Conservation (phyloP, 30 jellyfish, hydroid and myxozoan genomes). For the Aurelia sp. region DNA sequence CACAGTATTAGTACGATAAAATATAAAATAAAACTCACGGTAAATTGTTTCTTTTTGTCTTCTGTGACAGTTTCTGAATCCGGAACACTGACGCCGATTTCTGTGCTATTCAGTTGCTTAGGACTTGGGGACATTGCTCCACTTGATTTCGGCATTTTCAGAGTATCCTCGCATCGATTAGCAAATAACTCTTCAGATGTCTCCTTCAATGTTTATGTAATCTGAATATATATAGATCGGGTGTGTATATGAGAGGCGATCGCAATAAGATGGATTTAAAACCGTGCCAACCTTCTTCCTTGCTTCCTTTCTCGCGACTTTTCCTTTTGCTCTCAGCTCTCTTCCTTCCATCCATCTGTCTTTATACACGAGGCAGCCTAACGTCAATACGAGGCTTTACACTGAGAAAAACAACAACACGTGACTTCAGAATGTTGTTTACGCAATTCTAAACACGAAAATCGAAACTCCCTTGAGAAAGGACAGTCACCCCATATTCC, state of each 20-base stretch:
- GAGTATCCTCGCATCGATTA: background rate
- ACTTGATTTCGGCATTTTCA: conserved; percentile 62
- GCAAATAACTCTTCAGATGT: background rate
- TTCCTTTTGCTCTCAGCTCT: background rate
- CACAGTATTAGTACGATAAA: background rate
- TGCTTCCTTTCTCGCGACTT: background rate
- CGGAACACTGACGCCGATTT: conserved; percentile 95
- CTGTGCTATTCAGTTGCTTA: conserved; percentile 57
- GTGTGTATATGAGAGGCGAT: background rate
- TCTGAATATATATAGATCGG: background rate
- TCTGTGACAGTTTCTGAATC: conserved; percentile 91
- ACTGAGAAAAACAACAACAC: background rate
- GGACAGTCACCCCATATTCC: no score
- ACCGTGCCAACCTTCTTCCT: background rate
- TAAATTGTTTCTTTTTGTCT: conserved; percentile 83
- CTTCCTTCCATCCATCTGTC: background rate
- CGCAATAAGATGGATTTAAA: background rate
- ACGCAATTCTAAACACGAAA: background rate
- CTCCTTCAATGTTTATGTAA: no score
- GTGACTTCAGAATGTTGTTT: conserved; percentile 4
- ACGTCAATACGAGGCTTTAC: background rate
- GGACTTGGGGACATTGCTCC: conserved; percentile 32
- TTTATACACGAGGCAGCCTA: conserved; percentile 4
- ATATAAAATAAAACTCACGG: conserved; percentile 57
- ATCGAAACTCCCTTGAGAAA: no score